phyloP scores from a whole-genome alignment of 2,113 vertebrate genomes.

The Calidris pugnax region DNA sequence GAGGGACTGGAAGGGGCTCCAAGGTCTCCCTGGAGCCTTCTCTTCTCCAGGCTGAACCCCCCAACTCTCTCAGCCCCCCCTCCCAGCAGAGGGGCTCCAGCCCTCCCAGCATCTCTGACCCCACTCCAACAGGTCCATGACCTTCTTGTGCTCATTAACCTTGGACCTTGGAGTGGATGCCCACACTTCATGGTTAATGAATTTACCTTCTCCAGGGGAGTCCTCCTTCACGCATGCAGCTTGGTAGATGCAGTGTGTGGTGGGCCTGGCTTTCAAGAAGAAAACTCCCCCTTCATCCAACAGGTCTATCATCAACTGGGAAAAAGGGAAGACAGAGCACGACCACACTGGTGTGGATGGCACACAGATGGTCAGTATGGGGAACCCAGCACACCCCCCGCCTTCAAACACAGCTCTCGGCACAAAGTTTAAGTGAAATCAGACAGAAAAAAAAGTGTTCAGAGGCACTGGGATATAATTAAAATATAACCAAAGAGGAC shows the following conservation, averaged over 20 bases:
- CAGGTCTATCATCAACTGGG: conserved; percentile 83
- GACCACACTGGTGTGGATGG: neutral
- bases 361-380: accelerated
- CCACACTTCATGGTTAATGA: neutral
- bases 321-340: neutral
- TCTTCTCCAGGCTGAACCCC: neutral
- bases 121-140: neutral
- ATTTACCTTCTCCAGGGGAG: conserved; percentile 6
- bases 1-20: too few relatives aligned
- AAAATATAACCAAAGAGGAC: neutral
- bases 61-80: neutral
- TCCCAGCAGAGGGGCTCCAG: neutral
- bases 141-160: neutral
- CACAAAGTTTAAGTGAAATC: neutral
- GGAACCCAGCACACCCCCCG: neutral
- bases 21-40: neutral
- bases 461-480: neutral
- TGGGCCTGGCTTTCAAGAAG: conserved; percentile 68
- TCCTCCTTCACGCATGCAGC: neutral
- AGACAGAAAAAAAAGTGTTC: neutral
- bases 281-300: conserved; percentile 78
- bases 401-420: neutral
- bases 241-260: conserved; percentile 63
- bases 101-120: neutral
- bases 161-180: too few relatives aligned